Percentiles rank a stretch among this genome's conserved stretches.
Evolutionary conservation across 2,888 invertebrate genomes (phyloP).

Genomic region (Ferrisia virgata): DNA sequence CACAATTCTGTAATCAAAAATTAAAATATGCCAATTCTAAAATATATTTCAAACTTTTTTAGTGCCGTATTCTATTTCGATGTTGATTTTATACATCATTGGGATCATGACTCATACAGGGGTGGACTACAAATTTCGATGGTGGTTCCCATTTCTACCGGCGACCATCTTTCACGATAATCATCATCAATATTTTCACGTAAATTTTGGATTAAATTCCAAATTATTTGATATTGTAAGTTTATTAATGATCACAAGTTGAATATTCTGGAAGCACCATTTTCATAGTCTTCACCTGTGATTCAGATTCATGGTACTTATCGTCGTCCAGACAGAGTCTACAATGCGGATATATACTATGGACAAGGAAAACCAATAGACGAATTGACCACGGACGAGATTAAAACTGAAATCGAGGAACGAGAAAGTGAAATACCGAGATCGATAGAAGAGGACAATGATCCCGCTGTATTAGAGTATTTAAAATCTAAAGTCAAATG

Average conservation of each 20-base stretch:
- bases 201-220: constrained; percentile 73
- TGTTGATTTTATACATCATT: constrained; percentile 66
- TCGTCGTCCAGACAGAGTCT: constrained; percentile 62
- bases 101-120: constrained; percentile 75
- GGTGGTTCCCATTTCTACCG: constrained; percentile 77
- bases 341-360: constrained; percentile 66
- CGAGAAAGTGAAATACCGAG: constrained; percentile 53
- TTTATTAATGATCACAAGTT: background rate
- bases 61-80: constrained; percentile 47
- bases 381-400: constrained; percentile 57
- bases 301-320: constrained; percentile 67
- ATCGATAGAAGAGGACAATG: background rate
- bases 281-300: background rate
- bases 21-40: background rate
- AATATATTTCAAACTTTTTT: background rate
- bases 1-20: no score
- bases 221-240: constrained; percentile 65
- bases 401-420: constrained; percentile 56
- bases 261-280: background rate
- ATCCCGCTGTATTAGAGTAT: background rate
- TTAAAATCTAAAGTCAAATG: background rate
- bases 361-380: constrained; percentile 59
- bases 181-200: constrained; percentile 75
- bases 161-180: constrained; percentile 73
- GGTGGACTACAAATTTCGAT: constrained; percentile 66